Evolutionary conservation across 2,113 vertebrate genomes (phyloP), one percentile per base, ranked within the genome.

Genomic region (Cavia porcellus): DNA sequence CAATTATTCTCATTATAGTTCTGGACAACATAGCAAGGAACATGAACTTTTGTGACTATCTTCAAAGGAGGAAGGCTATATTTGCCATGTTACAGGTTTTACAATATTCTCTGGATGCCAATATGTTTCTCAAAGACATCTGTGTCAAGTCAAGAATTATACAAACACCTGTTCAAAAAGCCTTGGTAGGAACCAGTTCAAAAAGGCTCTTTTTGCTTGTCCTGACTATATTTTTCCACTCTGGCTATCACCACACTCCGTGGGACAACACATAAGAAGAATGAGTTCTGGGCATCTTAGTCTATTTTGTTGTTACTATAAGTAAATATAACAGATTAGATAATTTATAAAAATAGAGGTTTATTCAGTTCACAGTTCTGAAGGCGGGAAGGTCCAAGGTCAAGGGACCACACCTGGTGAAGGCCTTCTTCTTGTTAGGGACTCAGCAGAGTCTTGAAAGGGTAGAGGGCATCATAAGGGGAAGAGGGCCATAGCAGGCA

Each of bases 61-160:
- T 91, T 86, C 79, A 86, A 74, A 95, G 15, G 35, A 82, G 74
- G 32, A 15, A 70, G 28, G 62, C 32, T 81, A 10, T 2, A 28
- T 64, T 89, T 83, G 30, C 50, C 47, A 72, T 25, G 35, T 17
- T 83, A 45, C 55, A 66, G 50, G 66, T 62, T 95, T 92, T 90
- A 66, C 2, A 30, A 45, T 28, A 47, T 79, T 61, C 72, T 93
- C 35, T 22, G 47, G 30, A 22, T 38, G 47, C 32, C 24, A 3
- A 0, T 79, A 93, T 93, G 70, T 87, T 95, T 80, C 45, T 74
- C 47, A 83, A 92, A 97, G 84, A 84, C 7, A 68, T 35, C 74
- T 86, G 7, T 30, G 10, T 68, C 14, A 94, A 47, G 5, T 68
- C 55, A 50, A 83, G 74, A 24, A 86, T 79, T 74, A 30, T 7